Percentiles rank a stretch among this genome's conserved stretches.
phyloP scores from a whole-genome alignment of 2,888 invertebrate genomes.

The Tetramorium bicarinatum region DNA sequence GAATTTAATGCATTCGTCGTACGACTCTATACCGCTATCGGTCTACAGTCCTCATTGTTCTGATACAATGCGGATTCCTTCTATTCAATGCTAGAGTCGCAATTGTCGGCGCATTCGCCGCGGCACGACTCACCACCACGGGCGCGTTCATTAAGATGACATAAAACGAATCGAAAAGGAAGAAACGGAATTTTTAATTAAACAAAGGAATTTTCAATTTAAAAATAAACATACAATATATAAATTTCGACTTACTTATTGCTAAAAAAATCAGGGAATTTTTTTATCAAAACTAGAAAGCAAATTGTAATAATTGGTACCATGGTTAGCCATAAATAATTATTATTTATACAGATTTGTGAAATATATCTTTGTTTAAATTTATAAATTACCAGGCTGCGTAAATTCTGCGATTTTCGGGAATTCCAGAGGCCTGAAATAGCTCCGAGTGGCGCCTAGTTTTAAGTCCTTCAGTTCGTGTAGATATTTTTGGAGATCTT shows the following conservation, averaged over 20 bases:
- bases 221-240: not conserved
- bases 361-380: not conserved
- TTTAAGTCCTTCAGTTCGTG: conserved; percentile 58
- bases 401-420: conserved; percentile 76
- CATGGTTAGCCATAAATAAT: not conserved
- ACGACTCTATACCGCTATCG: not conserved
- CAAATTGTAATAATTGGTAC: not conserved
- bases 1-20: conserved; percentile 30
- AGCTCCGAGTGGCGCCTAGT: not conserved
- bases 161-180: conserved; percentile 18
- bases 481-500: conserved; percentile 64
- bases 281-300: not conserved
- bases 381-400: conserved; percentile 70
- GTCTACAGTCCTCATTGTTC: conserved; percentile 40
- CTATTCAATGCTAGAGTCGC: conserved; percentile 40
- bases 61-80: conserved; percentile 45
- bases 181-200: not conserved
- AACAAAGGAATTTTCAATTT: not conserved
- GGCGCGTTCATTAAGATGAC: conserved; percentile 17
- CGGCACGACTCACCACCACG: not conserved
- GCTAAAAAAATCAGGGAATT: not conserved
- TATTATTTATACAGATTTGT: not conserved
- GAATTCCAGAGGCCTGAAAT: conserved; percentile 74
- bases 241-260: conserved; percentile 3
- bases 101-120: conserved; percentile 24